Base-by-base conservation (phyloP, 2,888 invertebrate species). In the Pandemis cinnamomeana region DNA sequence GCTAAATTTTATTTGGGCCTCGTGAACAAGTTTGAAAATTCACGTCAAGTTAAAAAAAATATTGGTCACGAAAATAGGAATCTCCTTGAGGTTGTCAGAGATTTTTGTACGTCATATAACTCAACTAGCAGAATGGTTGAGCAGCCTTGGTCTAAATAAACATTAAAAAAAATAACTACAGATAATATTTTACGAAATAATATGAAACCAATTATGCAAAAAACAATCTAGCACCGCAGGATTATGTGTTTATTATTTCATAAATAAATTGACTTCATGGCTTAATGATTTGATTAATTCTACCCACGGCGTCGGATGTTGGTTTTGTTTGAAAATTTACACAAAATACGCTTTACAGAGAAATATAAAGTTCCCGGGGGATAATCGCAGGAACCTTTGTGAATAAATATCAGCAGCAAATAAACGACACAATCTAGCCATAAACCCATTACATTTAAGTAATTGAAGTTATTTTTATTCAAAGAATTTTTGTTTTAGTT, bases 301-400 rank as follows among this genome's bases (percentile, higher is more conserved):
- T 27, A 20, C 27, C 58, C 27, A 10, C 58, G 58, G 13, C 27
- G 55, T 58, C 58, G 27, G 27, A 58, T 27, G 27, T 11, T 20
- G 58, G 58, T 20, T 27, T 58, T 11, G 58, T 58, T 58, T 58
- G 58, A 58, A 58, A 58, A 55, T 55, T 55, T 58, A 10, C 27
- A 58, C 58, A 27, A 27, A 27, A 58, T 55, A 20, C 55, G 15
- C 20, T 55, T 55, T n/a, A 20, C 15, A 20, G 55, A 20, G 27
- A 58, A 55, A 55, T 6, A 58, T 58, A 11, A 58, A 58, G 27
- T 58, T 58, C 58, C 27, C 58, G 27, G 20, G 27, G 58, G 58
- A 58, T 10, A 55, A 10, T 15, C 20, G 55, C 55, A 20, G 20
- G 55, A 15, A 8, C 55, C 55, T 55, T 20, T 55, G 55, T 55